These are phyloP conservation scores for Arctia plantaginis DNA, from an alignment of 2,888 invertebrate genomes.

Conservation along the genomic window DNA sequence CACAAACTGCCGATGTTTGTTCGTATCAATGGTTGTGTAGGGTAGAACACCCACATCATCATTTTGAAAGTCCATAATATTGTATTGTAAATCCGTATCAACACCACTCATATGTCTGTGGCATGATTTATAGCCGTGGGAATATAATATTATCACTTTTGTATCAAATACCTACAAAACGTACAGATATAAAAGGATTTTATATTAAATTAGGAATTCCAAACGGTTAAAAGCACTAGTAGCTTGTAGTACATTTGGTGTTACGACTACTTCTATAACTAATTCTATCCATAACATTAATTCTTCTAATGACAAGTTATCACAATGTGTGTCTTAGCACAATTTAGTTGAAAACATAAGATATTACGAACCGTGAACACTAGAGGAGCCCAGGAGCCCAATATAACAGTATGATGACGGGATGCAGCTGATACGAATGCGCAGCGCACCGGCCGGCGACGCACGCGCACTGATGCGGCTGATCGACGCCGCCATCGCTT, in stretches of 20 bases:
- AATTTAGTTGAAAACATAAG: background rate
- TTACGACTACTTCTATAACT: background rate
- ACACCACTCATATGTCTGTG: constrained; percentile 77
- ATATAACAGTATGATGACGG: background rate
- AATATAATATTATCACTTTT: constrained; percentile 49
- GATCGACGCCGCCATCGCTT: constrained; percentile 73
- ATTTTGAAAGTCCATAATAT: constrained; percentile 79
- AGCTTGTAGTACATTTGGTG: background rate
- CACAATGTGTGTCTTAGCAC: background rate
- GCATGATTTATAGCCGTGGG: constrained; percentile 85
- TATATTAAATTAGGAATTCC: background rate
- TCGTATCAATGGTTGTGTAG: constrained; percentile 74
- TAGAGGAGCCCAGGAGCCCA: background rate
- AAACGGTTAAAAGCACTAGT: background rate
- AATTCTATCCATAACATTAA: background rate
- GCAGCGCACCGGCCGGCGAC: constrained; percentile 47
- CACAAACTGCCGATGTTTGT: constrained; percentile 79
- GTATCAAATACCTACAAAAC: constrained; percentile 3
- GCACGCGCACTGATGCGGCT: constrained; percentile 70
- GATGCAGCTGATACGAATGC: constrained; percentile 31
- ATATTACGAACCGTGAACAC: background rate
- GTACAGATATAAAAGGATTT: background rate
- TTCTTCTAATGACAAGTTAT: background rate
- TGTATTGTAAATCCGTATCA: constrained; percentile 83
- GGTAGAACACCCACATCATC: constrained; percentile 85